phyloP scores from a whole-genome alignment of 2,888 invertebrate genomes.

The Drosophila stalkeri region DNA sequence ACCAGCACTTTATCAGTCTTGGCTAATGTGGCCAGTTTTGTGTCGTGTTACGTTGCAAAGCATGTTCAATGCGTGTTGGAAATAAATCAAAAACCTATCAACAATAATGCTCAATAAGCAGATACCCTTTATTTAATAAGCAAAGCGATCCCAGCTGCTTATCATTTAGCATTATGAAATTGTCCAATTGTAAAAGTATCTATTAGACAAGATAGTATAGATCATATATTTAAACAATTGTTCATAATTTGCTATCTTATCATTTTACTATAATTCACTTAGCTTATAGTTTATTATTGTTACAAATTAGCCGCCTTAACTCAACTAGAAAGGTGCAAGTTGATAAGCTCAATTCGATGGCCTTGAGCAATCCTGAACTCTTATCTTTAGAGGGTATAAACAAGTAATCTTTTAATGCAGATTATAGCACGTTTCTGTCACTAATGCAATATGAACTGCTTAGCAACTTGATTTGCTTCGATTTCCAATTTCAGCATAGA shows the following conservation, averaged over 20 bases:
- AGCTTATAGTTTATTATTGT: not conserved
- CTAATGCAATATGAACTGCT: slow-evolving; percentile 7
- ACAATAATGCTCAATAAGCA: not conserved
- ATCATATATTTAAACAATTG: not conserved
- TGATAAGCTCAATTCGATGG: not conserved
- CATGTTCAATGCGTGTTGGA: slow-evolving; percentile 22
- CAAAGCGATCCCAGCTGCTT: not conserved
- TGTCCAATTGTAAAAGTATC: not conserved
- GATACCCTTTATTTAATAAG: slow-evolving; percentile 6
- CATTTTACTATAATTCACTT: too few relatives aligned
- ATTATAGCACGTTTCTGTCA: not conserved
- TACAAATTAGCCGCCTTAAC: not conserved
- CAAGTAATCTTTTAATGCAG: slow-evolving; percentile 3
- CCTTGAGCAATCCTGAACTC: accelerated
- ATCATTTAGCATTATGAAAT: not conserved
- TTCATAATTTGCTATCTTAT: not conserved
- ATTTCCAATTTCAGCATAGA: not conserved
- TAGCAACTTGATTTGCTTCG: not conserved
- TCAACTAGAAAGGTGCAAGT: not conserved
- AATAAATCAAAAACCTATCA: slow-evolving; percentile 1
- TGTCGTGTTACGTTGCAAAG: slow-evolving; percentile 12
- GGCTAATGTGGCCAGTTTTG: slow-evolving; percentile 32
- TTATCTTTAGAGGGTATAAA: not conserved
- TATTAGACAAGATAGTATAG: not conserved
- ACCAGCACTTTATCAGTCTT: slow-evolving; percentile 3